Conservation (phyloP, 2,797 vertebrate species). For the Gastrophryne carolinensis region DNA sequence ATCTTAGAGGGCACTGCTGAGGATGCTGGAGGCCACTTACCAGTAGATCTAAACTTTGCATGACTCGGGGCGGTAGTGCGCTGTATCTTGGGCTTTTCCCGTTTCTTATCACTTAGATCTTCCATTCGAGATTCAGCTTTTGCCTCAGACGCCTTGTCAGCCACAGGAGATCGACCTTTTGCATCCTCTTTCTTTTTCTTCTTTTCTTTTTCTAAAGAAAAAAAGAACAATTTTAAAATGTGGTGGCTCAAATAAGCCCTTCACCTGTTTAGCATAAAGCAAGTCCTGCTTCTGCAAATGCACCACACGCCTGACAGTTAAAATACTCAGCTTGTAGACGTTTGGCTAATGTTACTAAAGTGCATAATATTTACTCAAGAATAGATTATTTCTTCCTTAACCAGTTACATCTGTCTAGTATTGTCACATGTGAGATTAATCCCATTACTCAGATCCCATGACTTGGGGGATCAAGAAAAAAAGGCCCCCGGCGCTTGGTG, state of each 20-base stretch:
- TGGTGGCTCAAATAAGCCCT: neutral
- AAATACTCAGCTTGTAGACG: too few relatives aligned
- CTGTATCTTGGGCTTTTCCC: constrained; percentile 89
- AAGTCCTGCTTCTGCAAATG: too few relatives aligned
- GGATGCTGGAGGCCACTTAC: constrained; percentile 60
- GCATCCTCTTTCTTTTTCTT: constrained; percentile 86
- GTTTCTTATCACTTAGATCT: constrained; percentile 76
- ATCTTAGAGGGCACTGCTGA: neutral
- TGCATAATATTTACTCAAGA: too few relatives aligned
- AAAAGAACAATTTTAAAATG: neutral
- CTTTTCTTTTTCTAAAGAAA: constrained; percentile 75
- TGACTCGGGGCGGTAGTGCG: constrained; percentile 86
- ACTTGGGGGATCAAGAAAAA: too few relatives aligned
- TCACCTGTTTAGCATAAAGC: too few relatives aligned
- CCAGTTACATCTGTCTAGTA: too few relatives aligned
- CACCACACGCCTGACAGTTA: too few relatives aligned
- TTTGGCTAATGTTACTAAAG: too few relatives aligned
- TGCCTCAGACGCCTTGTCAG: constrained; percentile 68
- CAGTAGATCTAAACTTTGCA: constrained; percentile 90
- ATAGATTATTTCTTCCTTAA: too few relatives aligned
- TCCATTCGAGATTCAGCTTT: constrained; percentile 70
- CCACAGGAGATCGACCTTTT: constrained; percentile 62
- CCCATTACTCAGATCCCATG: too few relatives aligned
- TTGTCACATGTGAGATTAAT: too few relatives aligned
- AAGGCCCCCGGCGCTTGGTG: too few relatives aligned